Conservation (phyloP, 2,888 invertebrate genomes). For the Hirtodrosophila alboralis region DNA sequence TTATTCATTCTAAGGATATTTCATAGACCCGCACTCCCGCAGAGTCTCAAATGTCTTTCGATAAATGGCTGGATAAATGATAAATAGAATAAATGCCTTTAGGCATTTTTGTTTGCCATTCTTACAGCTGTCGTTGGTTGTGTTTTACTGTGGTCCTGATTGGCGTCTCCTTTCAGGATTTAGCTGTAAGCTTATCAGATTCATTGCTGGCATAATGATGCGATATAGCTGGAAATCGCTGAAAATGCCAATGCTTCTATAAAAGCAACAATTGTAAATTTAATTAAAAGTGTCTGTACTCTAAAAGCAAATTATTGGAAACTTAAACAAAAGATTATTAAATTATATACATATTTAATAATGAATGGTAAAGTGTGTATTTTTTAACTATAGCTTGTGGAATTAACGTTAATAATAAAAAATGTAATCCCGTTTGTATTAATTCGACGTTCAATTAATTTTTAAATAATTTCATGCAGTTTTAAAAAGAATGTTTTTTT, state of each 20-base stretch:
- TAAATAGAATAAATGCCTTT: conserved; percentile 75
- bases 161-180: conserved; percentile 62
- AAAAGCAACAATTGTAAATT: conserved; percentile 55
- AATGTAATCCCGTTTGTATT: too few relatives aligned
- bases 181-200: conserved; percentile 76
- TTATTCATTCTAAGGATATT: conserved; percentile 65
- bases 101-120: conserved; percentile 63
- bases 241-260: conserved; percentile 24
- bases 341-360: too few relatives aligned
- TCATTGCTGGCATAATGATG: conserved; percentile 74
- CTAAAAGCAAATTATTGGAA: too few relatives aligned
- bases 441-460: too few relatives aligned
- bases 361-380: too few relatives aligned
- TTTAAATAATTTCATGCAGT: too few relatives aligned
- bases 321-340: background rate
- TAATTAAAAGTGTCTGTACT: conserved; percentile 47
- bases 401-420: too few relatives aligned
- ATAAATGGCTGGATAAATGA: conserved; percentile 79
- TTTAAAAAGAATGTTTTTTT: too few relatives aligned
- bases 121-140: conserved; percentile 34
- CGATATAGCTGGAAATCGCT: conserved; percentile 27
- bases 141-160: conserved; percentile 40
- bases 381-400: too few relatives aligned
- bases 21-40: conserved; percentile 32
- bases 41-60: conserved; percentile 65